Evolutionary conservation across 2,888 invertebrate species (phyloP).

Genomic region (Synergus itoensis): DNA sequence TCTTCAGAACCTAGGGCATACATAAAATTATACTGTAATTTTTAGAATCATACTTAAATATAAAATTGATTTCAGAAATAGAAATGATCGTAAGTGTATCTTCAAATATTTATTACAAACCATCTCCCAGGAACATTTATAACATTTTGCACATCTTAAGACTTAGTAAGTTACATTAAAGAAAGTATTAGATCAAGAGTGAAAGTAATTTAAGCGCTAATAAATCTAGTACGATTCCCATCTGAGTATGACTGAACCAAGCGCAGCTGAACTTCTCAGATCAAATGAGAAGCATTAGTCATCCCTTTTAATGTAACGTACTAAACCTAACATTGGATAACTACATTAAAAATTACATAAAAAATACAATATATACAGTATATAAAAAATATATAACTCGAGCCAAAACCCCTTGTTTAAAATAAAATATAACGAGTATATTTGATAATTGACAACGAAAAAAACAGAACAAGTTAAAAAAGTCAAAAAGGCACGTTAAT

Average conservation of each 20-base stretch:
- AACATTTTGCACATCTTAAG: neutral
- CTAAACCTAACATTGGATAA: neutral
- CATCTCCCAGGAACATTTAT: neutral
- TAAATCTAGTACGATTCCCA: too few species aligned
- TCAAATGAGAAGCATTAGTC: too few species aligned
- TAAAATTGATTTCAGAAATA: neutral
- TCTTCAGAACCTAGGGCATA: too few species aligned
- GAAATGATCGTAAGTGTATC: neutral
- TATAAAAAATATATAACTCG: neutral
- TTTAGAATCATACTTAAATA: neutral
- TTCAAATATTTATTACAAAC: neutral
- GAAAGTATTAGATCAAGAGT: neutral
- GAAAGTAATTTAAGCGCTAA: too few species aligned
- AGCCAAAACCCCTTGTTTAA: neutral
- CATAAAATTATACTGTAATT: too few species aligned
- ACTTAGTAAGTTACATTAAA: neutral
- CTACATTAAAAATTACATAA: neutral
- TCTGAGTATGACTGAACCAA: too few species aligned
- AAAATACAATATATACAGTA: conserved; percentile 8
- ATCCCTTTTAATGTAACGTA: neutral
- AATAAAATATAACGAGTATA: neutral
- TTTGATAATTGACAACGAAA: neutral
- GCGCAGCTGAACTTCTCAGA: too few species aligned
- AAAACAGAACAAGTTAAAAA: neutral
- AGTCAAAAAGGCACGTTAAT: neutral